These are phyloP conservation scores for Sciurus niger DNA, from an alignment of 2,113 vertebrate genomes.

Conservation along the genomic window DNA sequence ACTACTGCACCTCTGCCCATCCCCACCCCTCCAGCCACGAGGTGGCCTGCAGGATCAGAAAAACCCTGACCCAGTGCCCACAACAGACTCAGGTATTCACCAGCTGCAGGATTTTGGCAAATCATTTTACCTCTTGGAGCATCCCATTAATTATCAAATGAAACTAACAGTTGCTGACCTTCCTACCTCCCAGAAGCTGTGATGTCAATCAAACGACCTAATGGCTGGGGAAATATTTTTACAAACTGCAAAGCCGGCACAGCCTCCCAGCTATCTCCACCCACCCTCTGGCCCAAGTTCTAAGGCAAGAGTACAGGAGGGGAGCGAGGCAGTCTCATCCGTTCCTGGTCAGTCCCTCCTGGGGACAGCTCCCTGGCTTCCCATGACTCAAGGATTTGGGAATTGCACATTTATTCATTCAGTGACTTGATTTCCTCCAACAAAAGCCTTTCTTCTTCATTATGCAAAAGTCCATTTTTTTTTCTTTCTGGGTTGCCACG, in stretches of 20 bases:
- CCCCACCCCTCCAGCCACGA: neutral
- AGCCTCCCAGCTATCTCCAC: neutral
- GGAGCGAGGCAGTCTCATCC: neutral
- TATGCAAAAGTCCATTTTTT: neutral
- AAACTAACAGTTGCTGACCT: neutral
- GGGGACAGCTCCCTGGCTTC: neutral
- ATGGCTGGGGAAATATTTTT: conserved; percentile 33
- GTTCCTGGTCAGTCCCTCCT: neutral
- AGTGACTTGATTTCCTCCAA: conserved; percentile 1
- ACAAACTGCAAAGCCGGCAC: neutral
- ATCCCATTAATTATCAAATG: neutral
- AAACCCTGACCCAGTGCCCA: neutral
- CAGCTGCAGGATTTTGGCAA: neutral
- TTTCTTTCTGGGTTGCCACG: neutral
- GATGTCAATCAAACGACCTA: conserved; percentile 32
- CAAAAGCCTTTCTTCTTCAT: neutral
- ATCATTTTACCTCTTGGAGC: neutral
- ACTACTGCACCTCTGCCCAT: fast-evolving
- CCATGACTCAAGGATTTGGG: neutral
- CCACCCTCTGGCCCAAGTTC: neutral
- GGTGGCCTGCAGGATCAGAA: neutral
- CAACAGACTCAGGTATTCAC: neutral
- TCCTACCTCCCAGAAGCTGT: neutral
- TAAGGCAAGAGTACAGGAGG: neutral
- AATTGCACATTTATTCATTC: neutral